These are phyloP conservation scores for Chaetura pelagica DNA, from an alignment of 2,113 vertebrate species.

Conservation along the genomic window DNA sequence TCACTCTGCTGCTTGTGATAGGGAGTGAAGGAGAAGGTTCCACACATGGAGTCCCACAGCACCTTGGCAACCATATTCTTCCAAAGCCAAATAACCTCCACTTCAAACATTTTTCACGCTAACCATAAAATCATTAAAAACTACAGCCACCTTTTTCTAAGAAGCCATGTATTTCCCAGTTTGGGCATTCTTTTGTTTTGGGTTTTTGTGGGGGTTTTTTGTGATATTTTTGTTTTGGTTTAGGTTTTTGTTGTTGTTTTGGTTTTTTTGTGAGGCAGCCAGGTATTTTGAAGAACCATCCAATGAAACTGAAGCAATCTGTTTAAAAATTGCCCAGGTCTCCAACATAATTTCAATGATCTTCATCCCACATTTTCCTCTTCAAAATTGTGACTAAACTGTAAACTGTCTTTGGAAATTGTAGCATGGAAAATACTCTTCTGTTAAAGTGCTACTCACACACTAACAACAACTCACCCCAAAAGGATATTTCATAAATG, in stretches of 20 bases:
- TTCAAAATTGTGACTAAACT: not conserved
- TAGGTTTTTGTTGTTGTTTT: too few relatives aligned
- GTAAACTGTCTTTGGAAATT: not conserved
- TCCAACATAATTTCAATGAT: not conserved
- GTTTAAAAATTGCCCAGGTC: not conserved
- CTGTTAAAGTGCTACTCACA: not conserved
- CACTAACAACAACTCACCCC: not conserved
- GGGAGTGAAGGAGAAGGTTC: accelerated
- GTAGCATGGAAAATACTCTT: not conserved
- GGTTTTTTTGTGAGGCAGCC: too few relatives aligned
- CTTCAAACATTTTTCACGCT: not conserved
- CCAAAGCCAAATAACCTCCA: not conserved
- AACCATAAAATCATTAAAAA: not conserved
- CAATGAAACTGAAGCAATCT: not conserved
- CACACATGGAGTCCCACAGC: not conserved
- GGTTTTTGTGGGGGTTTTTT: not conserved
- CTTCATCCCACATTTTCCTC: not conserved
- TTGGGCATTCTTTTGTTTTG: not conserved
- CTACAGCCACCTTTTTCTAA: not conserved
- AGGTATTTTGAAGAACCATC: not conserved
- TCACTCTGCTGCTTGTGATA: not conserved
- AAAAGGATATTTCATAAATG: not conserved
- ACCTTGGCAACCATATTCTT: not conserved
- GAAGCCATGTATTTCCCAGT: not conserved
- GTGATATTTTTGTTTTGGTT: not conserved